These are phyloP conservation scores for Ichneumoninae sp. DNA, from an alignment of 2,888 invertebrate genomes.

Conservation along the genomic window DNA sequence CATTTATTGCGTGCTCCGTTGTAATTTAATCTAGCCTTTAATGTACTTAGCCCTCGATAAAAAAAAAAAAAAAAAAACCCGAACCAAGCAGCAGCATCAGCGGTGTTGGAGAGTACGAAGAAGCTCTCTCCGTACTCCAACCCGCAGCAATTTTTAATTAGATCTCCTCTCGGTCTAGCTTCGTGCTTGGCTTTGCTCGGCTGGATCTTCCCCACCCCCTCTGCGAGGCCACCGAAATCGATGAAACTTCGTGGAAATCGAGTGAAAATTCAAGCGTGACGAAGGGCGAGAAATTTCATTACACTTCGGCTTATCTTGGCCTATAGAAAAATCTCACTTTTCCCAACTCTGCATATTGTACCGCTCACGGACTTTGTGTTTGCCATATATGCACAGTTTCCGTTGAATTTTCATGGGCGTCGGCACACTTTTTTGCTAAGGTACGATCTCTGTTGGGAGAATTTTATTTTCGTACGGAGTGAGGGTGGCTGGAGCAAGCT, in stretches of 20 bases:
- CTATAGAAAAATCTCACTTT: neutral
- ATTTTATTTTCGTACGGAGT: slow-evolving; percentile 2
- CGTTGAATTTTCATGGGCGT: neutral
- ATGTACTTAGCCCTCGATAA: slow-evolving; percentile 73
- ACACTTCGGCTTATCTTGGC: neutral
- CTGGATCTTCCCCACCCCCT: neutral
- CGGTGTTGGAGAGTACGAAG: neutral
- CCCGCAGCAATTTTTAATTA: slow-evolving; percentile 64
- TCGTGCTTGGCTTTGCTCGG: slow-evolving; percentile 32
- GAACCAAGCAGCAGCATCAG: slow-evolving; percentile 31
- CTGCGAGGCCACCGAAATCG: slow-evolving; percentile 43
- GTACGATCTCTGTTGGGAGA: neutral
- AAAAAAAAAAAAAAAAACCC: slow-evolving; percentile 70
- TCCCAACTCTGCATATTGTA: neutral
- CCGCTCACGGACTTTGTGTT: too few species aligned
- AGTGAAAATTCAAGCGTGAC: slow-evolving; percentile 24
- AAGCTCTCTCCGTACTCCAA: slow-evolving; percentile 27
- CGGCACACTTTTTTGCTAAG: neutral
- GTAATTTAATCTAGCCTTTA: slow-evolving; percentile 74
- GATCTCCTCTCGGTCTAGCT: slow-evolving; percentile 52
- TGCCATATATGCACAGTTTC: neutral
- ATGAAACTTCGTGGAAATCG: slow-evolving; percentile 51
- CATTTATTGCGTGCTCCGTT: slow-evolving; percentile 73
- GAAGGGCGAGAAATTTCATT: slow-evolving; percentile 9
- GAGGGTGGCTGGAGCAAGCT: neutral